A percentile compares a stretch with the other conserved stretches of the same genome.
Conservation (phyloP, 2,113 vertebrate species). For the Dendrocopos noguchii region DNA sequence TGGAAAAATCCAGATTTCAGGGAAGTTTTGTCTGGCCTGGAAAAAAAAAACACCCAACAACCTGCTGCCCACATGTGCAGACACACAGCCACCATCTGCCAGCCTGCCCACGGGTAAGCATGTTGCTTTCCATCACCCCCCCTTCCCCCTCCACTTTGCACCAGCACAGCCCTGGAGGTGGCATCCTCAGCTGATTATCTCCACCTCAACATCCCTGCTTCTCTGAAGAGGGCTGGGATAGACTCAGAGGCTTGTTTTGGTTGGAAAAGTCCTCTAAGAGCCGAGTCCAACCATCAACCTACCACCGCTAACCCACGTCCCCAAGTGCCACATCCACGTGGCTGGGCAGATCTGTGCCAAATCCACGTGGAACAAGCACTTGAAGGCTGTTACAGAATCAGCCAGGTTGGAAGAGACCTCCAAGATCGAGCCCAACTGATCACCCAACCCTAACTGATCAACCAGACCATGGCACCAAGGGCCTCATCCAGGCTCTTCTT, state of each 20-base stretch:
- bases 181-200: neutral
- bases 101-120: neutral
- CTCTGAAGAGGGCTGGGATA: neutral
- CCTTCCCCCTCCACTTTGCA: neutral
- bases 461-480: no score
- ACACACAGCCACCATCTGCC: neutral
- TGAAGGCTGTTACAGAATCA: no score
- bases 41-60: no score
- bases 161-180: neutral
- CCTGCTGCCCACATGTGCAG: neutral
- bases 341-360: neutral
- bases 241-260: no score
- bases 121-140: neutral
- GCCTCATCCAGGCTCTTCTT: no score
- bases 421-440: no score
- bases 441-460: no score
- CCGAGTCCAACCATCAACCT: no score
- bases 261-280: no score
- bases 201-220: neutral
- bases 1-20: neutral
- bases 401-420: no score
- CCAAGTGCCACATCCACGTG: no score
- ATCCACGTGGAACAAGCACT: accelerated
- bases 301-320: no score
- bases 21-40: neutral